phyloP scores from a whole-genome alignment of 2,113 vertebrate species.

The Sminthopsis crassicaudata region DNA sequence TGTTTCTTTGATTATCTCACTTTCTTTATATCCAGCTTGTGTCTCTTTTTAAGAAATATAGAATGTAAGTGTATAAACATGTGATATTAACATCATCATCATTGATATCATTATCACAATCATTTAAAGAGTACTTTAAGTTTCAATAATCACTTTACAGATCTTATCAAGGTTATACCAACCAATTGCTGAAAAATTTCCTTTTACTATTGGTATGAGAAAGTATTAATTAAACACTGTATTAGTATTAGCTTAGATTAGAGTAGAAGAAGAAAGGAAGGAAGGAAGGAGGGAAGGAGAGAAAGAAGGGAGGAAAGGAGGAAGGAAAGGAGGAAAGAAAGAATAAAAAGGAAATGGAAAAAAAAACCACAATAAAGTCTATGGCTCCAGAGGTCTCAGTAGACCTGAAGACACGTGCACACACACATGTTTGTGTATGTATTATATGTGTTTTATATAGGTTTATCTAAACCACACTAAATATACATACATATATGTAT shows the following conservation, averaged over 20 bases:
- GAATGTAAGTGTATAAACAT: background rate
- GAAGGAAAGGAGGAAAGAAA: too few species aligned
- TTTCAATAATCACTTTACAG: background rate
- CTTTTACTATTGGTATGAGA: background rate
- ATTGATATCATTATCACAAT: background rate
- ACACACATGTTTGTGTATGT: too few species aligned
- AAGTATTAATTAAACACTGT: background rate
- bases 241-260: background rate
- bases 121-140: background rate
- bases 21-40: background rate
- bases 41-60: background rate
- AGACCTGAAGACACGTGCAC: background rate
- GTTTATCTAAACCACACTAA: too few species aligned
- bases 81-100: background rate
- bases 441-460: too few species aligned
- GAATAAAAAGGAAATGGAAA: background rate
- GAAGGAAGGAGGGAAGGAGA: too few species aligned
- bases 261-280: background rate
- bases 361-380: background rate
- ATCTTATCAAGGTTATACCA: background rate
- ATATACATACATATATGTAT: background rate
- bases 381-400: background rate
- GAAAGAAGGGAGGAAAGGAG: background rate
- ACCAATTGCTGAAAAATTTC: background rate
- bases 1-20: background rate